Evolutionary conservation across 2,888 invertebrate species (phyloP), one percentile per base, ranked within the genome.

Genomic region (Leptopilina drosophilae): DNA sequence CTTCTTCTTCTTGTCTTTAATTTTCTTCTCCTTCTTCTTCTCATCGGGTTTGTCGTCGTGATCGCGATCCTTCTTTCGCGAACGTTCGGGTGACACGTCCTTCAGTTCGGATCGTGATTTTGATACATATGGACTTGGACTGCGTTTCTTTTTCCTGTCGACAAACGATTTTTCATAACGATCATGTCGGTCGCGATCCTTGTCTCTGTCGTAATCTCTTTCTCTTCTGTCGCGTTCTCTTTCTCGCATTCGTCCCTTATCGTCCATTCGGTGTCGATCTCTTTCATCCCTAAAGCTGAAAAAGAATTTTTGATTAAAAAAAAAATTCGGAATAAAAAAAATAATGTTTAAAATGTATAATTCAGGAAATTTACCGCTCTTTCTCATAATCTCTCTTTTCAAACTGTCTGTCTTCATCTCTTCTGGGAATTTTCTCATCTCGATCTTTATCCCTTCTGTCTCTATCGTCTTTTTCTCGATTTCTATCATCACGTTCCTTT

Each of bases 11-110:
- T 91, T 91, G 75, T 89, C 90, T 65, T 86, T 88, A 78, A 87
- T 92, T 87, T 93, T 94, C 81, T 93, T 93, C 88, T 92, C 93
- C 81, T 93, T 92, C 81, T 93, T 93, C 85, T 92, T 93, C 69
- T 90, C 90, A 0, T 85, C 84, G n/a, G 83, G 82, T 77, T 90
- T 89, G 1, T 90, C 89, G 5, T 90, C 91, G 84, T 93, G 93
- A 78, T 94, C 94, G 85, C 94, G 94, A 20, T 94, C 94, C 87
- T 94, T 94, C 78, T 93, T 93, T 80, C 93, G 94, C 83, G 92
- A 78, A 7, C 90, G 87, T 40, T 91, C 91, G 0, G 91, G 91
- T 0, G 89, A 89, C 6, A 79, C 75, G 59, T 94, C 94, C 65
- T 91, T 91, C 11, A 79, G 69, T 26, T 93, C 92, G 53, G 92